These are phyloP conservation scores for Patiria miniata DNA, from an alignment of 35 echinoderm and acorn worm genomes.

Conservation along the genomic window DNA sequence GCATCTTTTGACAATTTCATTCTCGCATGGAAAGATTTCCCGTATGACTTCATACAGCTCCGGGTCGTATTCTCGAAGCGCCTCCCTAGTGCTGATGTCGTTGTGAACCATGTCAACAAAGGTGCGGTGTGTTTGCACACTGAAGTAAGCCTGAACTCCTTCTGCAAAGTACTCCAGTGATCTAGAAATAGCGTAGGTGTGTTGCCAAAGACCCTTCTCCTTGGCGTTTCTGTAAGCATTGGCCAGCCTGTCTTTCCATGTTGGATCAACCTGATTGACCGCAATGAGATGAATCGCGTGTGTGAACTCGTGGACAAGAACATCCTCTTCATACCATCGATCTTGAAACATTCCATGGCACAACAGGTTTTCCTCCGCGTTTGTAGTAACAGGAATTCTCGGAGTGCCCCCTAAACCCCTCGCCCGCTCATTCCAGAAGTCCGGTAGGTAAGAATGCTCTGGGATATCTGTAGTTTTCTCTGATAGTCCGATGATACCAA, in stretches of 20 bases:
- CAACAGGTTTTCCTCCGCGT: slow-evolving; percentile 70
- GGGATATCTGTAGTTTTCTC: slow-evolving; percentile 73
- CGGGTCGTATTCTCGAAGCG: slow-evolving; percentile 50
- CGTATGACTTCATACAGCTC: slow-evolving; percentile 43
- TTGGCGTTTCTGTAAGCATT: slow-evolving; percentile 7
- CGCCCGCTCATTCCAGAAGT: slow-evolving; percentile 45
- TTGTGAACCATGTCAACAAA: slow-evolving; percentile 48
- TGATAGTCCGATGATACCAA: slow-evolving; percentile 40
- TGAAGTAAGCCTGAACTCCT: slow-evolving; percentile 72
- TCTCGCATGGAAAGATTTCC: slow-evolving; percentile 66
- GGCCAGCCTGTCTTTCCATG: slow-evolving; percentile 26
- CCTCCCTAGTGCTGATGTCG: slow-evolving; percentile 49
- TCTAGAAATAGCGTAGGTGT: slow-evolving; percentile 37
- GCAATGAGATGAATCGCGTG: slow-evolving; percentile 63
- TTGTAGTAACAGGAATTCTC: slow-evolving; percentile 39
- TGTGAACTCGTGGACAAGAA: slow-evolving; percentile 74
- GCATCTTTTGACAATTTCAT: slow-evolving; percentile 57
- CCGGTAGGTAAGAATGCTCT: slow-evolving; percentile 48
- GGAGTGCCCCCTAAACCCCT: slow-evolving; percentile 57
- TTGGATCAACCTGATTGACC: slow-evolving; percentile 22
- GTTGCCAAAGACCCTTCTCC: slow-evolving; percentile 12
- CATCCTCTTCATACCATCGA: slow-evolving; percentile 63
- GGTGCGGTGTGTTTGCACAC: slow-evolving; percentile 30
- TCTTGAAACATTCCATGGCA: slow-evolving; percentile 22
- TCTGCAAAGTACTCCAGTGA: slow-evolving; percentile 66